phyloP scores from a whole-genome alignment of 2,888 invertebrate genomes.

The Scrobipalpa atriplicella region DNA sequence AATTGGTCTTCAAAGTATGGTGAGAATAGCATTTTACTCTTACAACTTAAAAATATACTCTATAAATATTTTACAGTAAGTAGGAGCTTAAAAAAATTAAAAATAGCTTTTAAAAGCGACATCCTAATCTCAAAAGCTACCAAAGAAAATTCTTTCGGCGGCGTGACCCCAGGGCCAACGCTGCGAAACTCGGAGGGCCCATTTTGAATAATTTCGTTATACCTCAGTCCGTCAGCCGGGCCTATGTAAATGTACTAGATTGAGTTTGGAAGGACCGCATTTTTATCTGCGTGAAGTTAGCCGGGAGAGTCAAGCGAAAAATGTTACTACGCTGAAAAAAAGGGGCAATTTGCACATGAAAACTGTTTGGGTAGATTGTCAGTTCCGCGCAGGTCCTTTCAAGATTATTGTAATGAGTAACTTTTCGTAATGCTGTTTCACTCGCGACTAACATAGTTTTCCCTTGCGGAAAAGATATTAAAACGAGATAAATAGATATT shows the following conservation, averaged over 20 bases:
- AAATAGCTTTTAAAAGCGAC: not conserved
- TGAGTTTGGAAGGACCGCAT: slow-evolving; percentile 40
- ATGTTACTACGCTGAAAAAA: not conserved
- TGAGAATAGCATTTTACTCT: too few species aligned
- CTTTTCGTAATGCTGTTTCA: too few species aligned
- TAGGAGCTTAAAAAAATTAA: too few species aligned
- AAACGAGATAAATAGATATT: too few species aligned
- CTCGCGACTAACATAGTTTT: too few species aligned
- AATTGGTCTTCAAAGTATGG: too few species aligned
- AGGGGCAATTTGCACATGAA: not conserved
- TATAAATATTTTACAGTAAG: too few species aligned
- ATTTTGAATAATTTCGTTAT: slow-evolving; percentile 79
- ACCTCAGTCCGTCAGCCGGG: slow-evolving; percentile 60
- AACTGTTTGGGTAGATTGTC: too few species aligned
- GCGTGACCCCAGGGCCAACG: not conserved
- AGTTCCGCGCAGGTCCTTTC: too few species aligned
- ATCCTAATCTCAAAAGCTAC: not conserved
- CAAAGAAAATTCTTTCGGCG: not conserved
- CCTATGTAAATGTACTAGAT: slow-evolving; percentile 69
- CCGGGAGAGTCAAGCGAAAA: slow-evolving; percentile 9
- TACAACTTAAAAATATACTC: too few species aligned
- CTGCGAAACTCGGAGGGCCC: slow-evolving; percentile 47
- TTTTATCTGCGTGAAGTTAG: slow-evolving; percentile 24
- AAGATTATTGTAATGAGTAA: too few species aligned
- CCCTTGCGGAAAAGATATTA: too few species aligned